phyloP scores from a whole-genome alignment of 2,113 vertebrate species.

The Halichoerus grypus region DNA sequence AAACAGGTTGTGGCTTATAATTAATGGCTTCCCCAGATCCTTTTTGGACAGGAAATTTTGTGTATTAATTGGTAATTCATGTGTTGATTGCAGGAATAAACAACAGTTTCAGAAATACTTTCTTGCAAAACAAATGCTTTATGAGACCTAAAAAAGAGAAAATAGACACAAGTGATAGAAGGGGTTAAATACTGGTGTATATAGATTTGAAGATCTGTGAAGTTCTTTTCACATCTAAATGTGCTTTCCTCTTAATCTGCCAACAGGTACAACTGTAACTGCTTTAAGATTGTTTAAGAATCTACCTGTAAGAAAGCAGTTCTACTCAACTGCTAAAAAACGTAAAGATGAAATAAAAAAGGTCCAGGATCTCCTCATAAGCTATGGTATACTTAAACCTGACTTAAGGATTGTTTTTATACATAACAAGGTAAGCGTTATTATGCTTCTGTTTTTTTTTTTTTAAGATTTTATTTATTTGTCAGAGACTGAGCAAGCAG shows the following conservation, averaged over 20 bases:
- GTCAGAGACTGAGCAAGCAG: too few species aligned
- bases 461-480: too few species aligned
- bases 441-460: not conserved
- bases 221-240: constrained; percentile 27
- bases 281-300: constrained; percentile 95
- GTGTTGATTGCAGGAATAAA: not conserved
- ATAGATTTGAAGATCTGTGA: constrained; percentile 41
- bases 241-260: constrained; percentile 50
- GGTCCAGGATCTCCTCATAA: constrained; percentile 93
- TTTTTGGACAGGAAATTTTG: not conserved
- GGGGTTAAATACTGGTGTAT: not conserved
- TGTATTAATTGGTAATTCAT: not conserved
- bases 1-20: not conserved
- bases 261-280: constrained; percentile 95
- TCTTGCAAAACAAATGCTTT: constrained; percentile 5
- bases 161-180: not conserved
- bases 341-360: constrained; percentile 97
- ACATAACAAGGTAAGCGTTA: constrained; percentile 95
- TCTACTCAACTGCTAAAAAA: constrained; percentile 94
- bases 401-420: constrained; percentile 93
- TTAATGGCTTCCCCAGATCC: not conserved
- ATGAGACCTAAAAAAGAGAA: not conserved
- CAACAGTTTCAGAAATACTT: not conserved
- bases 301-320: constrained; percentile 96
- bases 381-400: constrained; percentile 95